Percentiles rank a stretch among this genome's conserved stretches.
Conservation (phyloP, 2,113 vertebrate species). For the Athene noctua region DNA sequence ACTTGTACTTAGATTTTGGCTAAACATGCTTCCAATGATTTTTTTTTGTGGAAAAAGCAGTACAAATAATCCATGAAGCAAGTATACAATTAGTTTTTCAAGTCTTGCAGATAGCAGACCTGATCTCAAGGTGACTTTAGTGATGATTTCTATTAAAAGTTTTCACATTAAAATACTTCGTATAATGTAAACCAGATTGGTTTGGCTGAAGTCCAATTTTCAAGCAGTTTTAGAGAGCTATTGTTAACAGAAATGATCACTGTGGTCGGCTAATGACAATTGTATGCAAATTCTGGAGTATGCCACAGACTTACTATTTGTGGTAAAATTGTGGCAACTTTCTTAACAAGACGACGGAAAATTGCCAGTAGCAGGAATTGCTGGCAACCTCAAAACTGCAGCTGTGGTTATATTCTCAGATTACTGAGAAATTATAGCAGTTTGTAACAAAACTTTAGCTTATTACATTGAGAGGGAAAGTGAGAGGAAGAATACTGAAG, state of each 20-base stretch:
- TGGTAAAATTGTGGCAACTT: slow-evolving; percentile 68
- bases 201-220: slow-evolving; percentile 13
- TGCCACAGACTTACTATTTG: slow-evolving; percentile 68
- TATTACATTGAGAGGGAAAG: slow-evolving; percentile 32
- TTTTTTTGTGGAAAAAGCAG: neutral
- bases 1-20: slow-evolving; percentile 32
- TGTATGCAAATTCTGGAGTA: slow-evolving; percentile 71
- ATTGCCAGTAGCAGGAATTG: slow-evolving; percentile 71
- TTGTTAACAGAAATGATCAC: slow-evolving; percentile 62
- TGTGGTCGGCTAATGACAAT: slow-evolving; percentile 55
- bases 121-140: slow-evolving; percentile 44
- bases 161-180: slow-evolving; percentile 56
- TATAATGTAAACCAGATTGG: slow-evolving; percentile 41
- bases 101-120: neutral
- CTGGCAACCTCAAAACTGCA: slow-evolving; percentile 70
- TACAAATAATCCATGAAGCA: slow-evolving; percentile 34
- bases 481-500: neutral
- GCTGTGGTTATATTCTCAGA: slow-evolving; percentile 69
- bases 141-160: slow-evolving; percentile 38
- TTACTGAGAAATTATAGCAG: slow-evolving; percentile 67
- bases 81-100: slow-evolving; percentile 20
- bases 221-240: slow-evolving; percentile 29
- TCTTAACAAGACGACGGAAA: slow-evolving; percentile 65
- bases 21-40: neutral
- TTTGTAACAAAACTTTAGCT: slow-evolving; percentile 62